Evolutionary conservation across 2,797 vertebrate species (phyloP), one percentile per base, ranked within the genome.

Genomic region (Gallirallus australis): DNA sequence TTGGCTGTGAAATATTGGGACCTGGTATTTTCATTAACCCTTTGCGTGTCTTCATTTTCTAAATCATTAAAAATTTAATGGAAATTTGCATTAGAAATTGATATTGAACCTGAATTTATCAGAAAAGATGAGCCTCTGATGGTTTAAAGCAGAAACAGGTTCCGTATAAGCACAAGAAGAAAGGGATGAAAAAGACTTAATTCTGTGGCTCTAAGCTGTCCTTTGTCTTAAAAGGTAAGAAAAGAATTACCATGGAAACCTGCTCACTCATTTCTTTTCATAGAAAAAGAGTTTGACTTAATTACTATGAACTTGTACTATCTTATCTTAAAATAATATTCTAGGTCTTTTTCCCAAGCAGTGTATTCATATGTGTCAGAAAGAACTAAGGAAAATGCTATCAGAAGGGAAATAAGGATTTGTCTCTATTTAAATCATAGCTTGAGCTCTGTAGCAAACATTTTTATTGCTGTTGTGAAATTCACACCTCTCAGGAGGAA

Each of bases 151-250:
- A 53, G 70, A 89, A 86, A 75, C 37, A 72, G 71, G 33, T 88
- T 93, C 91, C 94, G 75, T 82, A 50, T 90, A 69, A 78, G 61
- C 42, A 65, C 68, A 73, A 95, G 93, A 90, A 97, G 86, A 84
- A 94, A 95, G 89, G 87, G 77, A 96, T 95, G 90, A 94, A 93
- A 97, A 92, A 40, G 59, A 76, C 93, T 97, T 97, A 97, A 96
- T 97, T 97, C 93, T 89, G 69, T 88, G 95, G 77, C 93, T 97
- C 77, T 72, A 83, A 97, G 91, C 93, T 97, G 81, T 97, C 95
- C 95, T 97, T 97, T 97, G 95, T 97, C 94, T 97, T 97, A 97
- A 97, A 97, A 97, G 97, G 97, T 97, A 97, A 96, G 93, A 95
- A 95, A 96, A 91, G 95, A 93, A 97, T 97, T 97, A 92, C 97